Conservation (phyloP, 2,888 invertebrate species). For the Epinotia bilunana region DNA sequence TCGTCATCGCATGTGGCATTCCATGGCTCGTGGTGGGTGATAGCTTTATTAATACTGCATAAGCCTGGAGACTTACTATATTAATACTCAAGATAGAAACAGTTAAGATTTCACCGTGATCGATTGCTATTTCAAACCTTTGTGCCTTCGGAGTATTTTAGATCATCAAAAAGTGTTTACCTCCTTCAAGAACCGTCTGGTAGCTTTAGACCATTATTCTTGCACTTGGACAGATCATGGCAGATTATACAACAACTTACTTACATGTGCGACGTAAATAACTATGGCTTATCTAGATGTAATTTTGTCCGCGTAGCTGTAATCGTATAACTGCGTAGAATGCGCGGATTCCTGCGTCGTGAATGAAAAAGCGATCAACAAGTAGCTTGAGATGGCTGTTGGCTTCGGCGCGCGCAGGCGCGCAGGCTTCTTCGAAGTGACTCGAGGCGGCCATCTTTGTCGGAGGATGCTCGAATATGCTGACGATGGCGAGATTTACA, state of each 20-base stretch:
- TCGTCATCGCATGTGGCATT: too few species aligned
- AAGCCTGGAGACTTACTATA: too few species aligned
- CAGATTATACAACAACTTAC: too few species aligned
- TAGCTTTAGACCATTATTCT: too few species aligned
- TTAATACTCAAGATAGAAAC: too few species aligned
- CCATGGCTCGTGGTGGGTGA: too few species aligned
- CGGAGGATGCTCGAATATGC: background rate
- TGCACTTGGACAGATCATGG: too few species aligned
- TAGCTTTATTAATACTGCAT: too few species aligned
- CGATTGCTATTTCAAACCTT: background rate
- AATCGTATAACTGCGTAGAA: conserved; percentile 63
- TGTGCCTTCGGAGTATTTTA: too few species aligned
- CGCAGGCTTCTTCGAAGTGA: conserved; percentile 47
- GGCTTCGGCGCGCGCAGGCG: conserved; percentile 64
- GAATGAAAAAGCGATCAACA: conserved; percentile 80
- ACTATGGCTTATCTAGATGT: conserved; percentile 23
- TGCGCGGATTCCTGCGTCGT: conserved; percentile 72
- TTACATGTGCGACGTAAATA: background rate
- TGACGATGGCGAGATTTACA: background rate
- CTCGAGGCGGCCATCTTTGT: conserved; percentile 44
- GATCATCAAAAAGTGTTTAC: too few species aligned
- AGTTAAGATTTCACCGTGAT: background rate
- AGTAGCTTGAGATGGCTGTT: conserved; percentile 65
- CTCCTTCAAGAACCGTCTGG: too few species aligned
- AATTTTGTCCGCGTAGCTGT: conserved; percentile 25